Evolutionary conservation across 2,888 invertebrate genomes (phyloP).

Genomic region (Lampropteryx suffumata): DNA sequence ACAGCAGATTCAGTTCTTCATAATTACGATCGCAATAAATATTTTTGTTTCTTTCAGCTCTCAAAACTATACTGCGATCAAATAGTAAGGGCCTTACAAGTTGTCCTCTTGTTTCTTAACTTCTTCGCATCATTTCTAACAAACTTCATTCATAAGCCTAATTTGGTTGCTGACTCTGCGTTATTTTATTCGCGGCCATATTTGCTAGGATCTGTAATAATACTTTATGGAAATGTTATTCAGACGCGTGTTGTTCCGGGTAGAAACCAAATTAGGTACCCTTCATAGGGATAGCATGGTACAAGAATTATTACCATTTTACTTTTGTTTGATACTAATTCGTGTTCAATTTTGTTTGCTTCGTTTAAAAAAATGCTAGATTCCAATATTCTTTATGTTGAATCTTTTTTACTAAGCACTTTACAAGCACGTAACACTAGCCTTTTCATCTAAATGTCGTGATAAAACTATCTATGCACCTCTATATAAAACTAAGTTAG

Average conservation of each 20-base stretch:
- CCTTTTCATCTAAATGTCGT: conserved; percentile 11
- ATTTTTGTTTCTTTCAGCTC: conserved; percentile 72
- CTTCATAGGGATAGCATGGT: conserved; percentile 27
- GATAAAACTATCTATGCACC: no score
- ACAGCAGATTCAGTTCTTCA: neutral
- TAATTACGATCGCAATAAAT: conserved; percentile 28
- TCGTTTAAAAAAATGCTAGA: neutral
- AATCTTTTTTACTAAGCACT: conserved; percentile 3
- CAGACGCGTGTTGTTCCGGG: neutral
- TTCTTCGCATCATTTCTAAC: conserved; percentile 38
- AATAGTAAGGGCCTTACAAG: conserved; percentile 70
- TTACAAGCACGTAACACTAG: conserved; percentile 19
- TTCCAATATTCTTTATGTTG: neutral
- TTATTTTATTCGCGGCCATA: neutral
- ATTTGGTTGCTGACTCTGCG: conserved; percentile 18
- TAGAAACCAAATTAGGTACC: conserved; percentile 26
- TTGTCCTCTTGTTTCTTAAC: conserved; percentile 53
- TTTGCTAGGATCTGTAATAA: neutral
- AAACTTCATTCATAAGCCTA: conserved; percentile 33
- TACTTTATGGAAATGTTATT: neutral
- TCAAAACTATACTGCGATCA: conserved; percentile 77
- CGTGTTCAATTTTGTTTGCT: conserved; percentile 4
- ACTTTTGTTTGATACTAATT: neutral
- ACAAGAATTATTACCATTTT: conserved; percentile 3
- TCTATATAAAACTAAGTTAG: no score